Percentiles rank a stretch among this genome's conserved stretches.
Evolutionary conservation across 23 tunicate species (phyloP).

Genomic region (Clavelina lepadiformis): DNA sequence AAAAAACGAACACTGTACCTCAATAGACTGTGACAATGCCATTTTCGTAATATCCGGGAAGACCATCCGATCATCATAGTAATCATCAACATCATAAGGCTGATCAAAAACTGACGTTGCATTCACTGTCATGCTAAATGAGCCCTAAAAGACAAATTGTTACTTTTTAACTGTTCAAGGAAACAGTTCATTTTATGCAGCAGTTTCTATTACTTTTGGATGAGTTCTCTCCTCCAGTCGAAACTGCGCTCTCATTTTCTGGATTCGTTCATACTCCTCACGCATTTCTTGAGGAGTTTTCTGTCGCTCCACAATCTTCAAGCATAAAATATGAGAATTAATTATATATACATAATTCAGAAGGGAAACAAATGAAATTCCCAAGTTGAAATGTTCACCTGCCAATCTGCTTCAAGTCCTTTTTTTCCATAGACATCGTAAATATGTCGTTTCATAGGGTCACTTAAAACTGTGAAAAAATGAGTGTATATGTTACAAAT

Average conservation of each 20-base stretch:
- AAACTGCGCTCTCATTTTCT: constrained; percentile 62
- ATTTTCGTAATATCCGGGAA: constrained; percentile 72
- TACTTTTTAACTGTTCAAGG: no score
- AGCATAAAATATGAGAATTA: not conserved
- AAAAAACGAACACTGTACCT: constrained; percentile 18
- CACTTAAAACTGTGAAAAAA: constrained; percentile 67
- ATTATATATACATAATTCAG: not conserved
- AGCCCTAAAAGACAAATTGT: constrained; percentile 55
- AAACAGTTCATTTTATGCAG: no score
- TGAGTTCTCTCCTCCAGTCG: constrained; percentile 70
- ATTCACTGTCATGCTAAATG: constrained; percentile 59
- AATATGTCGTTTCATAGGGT: constrained; percentile 73
- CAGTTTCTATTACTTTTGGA: constrained; percentile 41
- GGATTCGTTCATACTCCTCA: constrained; percentile 77
- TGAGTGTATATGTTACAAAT: not conserved
- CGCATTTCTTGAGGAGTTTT: constrained; percentile 82
- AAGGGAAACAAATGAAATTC: not conserved
- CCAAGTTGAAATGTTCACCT: constrained; percentile 22
- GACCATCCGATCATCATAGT: constrained; percentile 49
- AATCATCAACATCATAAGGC: constrained; percentile 47
- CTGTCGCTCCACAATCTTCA: constrained; percentile 69
- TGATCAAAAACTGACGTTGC: constrained; percentile 80
- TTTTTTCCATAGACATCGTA: constrained; percentile 81
- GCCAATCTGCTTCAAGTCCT: constrained; percentile 93
- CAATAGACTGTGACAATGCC: constrained; percentile 67